Evolutionary conservation across 1,140 invertebrate species (phyloP), one percentile per base, ranked within the genome.

Genomic region (Nasonia giraulti): DNA sequence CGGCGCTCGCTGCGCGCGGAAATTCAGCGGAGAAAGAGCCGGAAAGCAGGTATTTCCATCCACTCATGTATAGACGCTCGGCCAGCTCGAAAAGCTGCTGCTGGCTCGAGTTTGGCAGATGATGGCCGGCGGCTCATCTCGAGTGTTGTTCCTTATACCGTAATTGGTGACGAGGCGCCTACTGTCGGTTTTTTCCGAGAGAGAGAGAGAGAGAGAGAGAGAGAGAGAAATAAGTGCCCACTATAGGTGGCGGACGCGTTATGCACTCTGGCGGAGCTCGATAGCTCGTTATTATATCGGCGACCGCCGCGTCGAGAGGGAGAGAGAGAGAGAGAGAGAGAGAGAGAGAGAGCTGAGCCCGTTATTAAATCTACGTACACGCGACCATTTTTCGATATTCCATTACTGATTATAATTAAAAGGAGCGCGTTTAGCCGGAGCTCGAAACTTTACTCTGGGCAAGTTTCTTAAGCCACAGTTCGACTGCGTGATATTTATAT

Each of bases 111-210:
- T n/a, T 62, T 62, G 37, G n/a, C 81, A 82, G 81, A 82, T 82
- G 81, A 44, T 47, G 55, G 2, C 8, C n/a, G 31, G 68, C 68
- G 31, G 68, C 68, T 27, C 23, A 31, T 31, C 68, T 71, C 68
- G 55, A 62, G 55, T 62, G 37, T 31, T 75, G 17, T 75, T 75
- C 12, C 37, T 20, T 37, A 40, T 20, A n/a, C 71, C 11, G 23
- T 82, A 82, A 82, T 82, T 82, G 81, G 62, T 55, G 27, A 6
- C 62, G 81, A 75, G 82, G 37, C 14, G 73, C 14, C n/a, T 33
- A 71, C 11, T 66, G 11, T 71, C 27, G 0, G n/a, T n/a, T n/a
- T n/a, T n/a, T n/a, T n/a, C n/a, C n/a, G n/a, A 3, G 8, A 20
- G 5, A 37, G 33, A 37, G 33, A 37, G 4, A 4, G 33, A 75